Percentiles rank a stretch among this genome's conserved stretches.
Conservation (phyloP, 2,888 invertebrate species). For the Hirudinaria manillensis region DNA sequence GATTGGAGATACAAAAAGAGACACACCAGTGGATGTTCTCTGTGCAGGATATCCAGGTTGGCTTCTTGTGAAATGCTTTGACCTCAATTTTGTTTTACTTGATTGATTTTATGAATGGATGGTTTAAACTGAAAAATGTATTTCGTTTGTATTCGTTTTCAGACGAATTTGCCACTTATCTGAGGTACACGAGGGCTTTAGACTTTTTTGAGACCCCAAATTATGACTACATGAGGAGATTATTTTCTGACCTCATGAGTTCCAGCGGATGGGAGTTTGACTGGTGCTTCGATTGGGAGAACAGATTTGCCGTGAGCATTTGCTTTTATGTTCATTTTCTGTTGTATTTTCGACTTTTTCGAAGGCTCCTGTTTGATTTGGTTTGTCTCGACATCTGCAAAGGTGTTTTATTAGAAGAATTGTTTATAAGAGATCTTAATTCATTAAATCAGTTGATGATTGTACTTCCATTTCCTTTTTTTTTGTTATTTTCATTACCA, state of each 20-base stretch:
- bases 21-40: constrained; percentile 89
- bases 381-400: not conserved
- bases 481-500: no score
- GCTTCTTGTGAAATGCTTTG: no score
- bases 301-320: constrained; percentile 39
- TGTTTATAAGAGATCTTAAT: not conserved
- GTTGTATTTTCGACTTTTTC: not conserved
- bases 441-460: not conserved
- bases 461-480: not conserved
- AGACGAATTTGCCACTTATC: constrained; percentile 95
- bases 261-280: constrained; percentile 51
- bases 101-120: not conserved
- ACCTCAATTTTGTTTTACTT: not conserved
- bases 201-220: constrained; percentile 99
- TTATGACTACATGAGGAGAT: constrained; percentile 92
- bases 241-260: constrained; percentile 67
- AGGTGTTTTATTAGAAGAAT: not conserved
- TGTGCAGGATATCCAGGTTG: constrained; percentile 66
- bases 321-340: not conserved
- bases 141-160: constrained; percentile 54
- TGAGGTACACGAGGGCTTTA: constrained; percentile 88
- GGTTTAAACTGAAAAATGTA: not conserved
- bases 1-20: constrained; percentile 98
- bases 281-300: constrained; percentile 55
- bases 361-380: no score